These are phyloP conservation scores for Paramuricea clavata DNA, from an alignment of 92 coral and sea anemone species.

Conservation along the genomic window DNA sequence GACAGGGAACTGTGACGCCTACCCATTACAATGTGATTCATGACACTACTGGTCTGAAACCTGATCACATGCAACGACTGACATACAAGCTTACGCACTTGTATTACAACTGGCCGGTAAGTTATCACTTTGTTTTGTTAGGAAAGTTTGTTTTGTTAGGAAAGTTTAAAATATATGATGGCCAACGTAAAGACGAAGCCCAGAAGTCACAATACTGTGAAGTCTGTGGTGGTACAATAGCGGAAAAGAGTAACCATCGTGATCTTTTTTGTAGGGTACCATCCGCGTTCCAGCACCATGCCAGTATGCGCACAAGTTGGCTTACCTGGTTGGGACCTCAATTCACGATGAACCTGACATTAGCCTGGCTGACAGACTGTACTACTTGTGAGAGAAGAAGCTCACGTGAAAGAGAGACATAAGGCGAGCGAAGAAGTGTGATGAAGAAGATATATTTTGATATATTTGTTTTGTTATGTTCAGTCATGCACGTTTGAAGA, in stretches of 20 bases:
- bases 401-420: not conserved
- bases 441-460: not conserved
- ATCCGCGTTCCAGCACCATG: slow-evolving; percentile 99
- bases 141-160: not conserved
- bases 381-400: slow-evolving; percentile 70
- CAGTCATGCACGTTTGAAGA: not conserved
- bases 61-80: slow-evolving; percentile 92
- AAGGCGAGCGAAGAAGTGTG: not conserved
- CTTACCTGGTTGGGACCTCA: slow-evolving; percentile 95
- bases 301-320: slow-evolving; percentile 98
- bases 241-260: not conserved
- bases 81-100: slow-evolving; percentile 95
- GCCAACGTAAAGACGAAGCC: too few species aligned
- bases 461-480: not conserved
- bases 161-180: too few species aligned
- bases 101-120: slow-evolving; percentile 99
- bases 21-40: slow-evolving; percentile 94
- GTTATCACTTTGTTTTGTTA: slow-evolving; percentile 3
- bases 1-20: slow-evolving; percentile 97
- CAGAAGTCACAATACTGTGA: too few species aligned
- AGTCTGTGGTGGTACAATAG: not conserved
- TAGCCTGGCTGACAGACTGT: slow-evolving; percentile 87
- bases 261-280: slow-evolving; percentile 78
- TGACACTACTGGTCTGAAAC: slow-evolving; percentile 83
- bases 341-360: slow-evolving; percentile 78